phyloP scores from a whole-genome alignment of 2,888 invertebrate genomes.

The Agrotis exclamationis region DNA sequence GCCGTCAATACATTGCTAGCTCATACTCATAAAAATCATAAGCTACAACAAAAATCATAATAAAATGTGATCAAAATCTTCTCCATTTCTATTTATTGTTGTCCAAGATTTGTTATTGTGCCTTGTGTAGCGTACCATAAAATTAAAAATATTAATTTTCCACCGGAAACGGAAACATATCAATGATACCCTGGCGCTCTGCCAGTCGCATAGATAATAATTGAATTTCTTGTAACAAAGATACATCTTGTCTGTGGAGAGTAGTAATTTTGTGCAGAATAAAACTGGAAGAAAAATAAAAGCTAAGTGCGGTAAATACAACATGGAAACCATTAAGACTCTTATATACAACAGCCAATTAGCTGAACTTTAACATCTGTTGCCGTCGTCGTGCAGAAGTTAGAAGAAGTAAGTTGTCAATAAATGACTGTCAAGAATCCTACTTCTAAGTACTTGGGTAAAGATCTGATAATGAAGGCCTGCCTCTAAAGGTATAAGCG shows the following conservation, averaged over 20 bases:
- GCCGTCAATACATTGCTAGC: no score
- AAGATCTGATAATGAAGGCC: neutral
- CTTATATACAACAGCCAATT: slow-evolving; percentile 43
- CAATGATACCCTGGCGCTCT: slow-evolving; percentile 61
- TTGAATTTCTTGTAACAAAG: slow-evolving; percentile 68
- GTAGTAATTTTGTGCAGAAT: slow-evolving; percentile 51
- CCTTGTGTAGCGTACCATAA: slow-evolving; percentile 58
- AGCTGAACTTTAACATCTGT: slow-evolving; percentile 40
- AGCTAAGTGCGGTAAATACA: slow-evolving; percentile 31
- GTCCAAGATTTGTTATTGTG: slow-evolving; percentile 42
- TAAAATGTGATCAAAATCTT: slow-evolving; percentile 2
- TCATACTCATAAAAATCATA: neutral
- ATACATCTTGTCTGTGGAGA: slow-evolving; percentile 60
- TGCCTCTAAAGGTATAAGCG: no score
- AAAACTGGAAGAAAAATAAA: slow-evolving; percentile 47
- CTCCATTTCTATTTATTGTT: slow-evolving; percentile 13
- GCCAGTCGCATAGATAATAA: slow-evolving; percentile 67
- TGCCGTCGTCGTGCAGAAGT: slow-evolving; percentile 23
- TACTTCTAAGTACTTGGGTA: neutral
- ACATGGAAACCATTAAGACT: slow-evolving; percentile 38
- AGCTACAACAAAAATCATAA: neutral
- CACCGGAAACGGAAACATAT: slow-evolving; percentile 65
- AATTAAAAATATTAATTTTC: slow-evolving; percentile 69
- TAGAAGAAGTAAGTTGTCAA: slow-evolving; percentile 3
- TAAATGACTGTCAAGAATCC: no score